A percentile compares a stretch with the other conserved stretches of the same genome.
Evolutionary conservation across 2,113 vertebrate genomes (phyloP).

Genomic region (Rhizomys pruinosus): DNA sequence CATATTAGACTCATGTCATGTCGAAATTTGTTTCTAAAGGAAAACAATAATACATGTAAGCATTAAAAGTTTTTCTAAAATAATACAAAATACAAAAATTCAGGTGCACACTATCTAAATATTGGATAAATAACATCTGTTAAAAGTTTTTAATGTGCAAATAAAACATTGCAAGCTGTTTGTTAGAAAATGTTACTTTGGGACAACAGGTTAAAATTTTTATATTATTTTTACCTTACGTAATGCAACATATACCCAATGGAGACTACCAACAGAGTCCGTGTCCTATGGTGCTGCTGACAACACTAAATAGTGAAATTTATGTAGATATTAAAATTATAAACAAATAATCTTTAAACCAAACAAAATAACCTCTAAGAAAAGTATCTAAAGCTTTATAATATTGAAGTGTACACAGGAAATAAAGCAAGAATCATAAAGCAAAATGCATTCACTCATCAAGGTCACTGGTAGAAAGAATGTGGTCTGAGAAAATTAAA

Average conservation of each 20-base stretch:
- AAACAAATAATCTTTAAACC: not conserved
- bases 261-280: not conserved
- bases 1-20: not conserved
- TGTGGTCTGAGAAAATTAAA: not conserved
- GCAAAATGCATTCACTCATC: not conserved
- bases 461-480: conserved; percentile 17
- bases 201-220: too few species aligned
- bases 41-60: not conserved
- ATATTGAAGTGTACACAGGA: not conserved
- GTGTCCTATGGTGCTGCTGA: not conserved
- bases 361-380: not conserved
- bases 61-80: not conserved
- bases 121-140: not conserved
- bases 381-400: not conserved
- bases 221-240: not conserved
- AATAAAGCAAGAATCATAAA: not conserved
- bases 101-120: not conserved
- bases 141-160: not conserved
- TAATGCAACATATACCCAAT: not conserved
- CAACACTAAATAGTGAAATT: not conserved
- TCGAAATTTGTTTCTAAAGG: not conserved
- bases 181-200: not conserved
- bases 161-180: not conserved
- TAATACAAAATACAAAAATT: not conserved
- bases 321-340: not conserved